Conservation (phyloP, 2,797 vertebrate genomes). For the Buphagus erythrorhynchus region DNA sequence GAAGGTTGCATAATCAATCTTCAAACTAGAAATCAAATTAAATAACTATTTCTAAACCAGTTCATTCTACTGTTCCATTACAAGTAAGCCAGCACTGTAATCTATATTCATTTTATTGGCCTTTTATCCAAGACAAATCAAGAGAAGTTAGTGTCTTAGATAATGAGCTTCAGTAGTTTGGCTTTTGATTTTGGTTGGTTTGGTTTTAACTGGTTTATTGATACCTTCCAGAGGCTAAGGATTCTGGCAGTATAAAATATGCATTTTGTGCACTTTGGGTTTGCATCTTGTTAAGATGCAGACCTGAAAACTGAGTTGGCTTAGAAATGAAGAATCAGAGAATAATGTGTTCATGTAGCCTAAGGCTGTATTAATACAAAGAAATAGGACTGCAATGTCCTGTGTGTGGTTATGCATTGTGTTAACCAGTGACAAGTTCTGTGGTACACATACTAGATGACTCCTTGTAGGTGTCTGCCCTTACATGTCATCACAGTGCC, state of each 20-base stretch:
- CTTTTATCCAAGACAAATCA: neutral
- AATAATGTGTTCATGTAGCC: neutral
- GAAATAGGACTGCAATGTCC: neutral
- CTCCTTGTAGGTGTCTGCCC: neutral
- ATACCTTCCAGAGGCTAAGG: neutral
- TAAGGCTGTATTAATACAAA: neutral
- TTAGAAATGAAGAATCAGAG: neutral
- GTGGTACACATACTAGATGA: neutral
- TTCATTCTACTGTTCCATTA: neutral
- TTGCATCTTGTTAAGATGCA: neutral
- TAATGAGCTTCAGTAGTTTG: neutral
- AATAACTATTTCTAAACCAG: neutral
- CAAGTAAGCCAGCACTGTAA: neutral
- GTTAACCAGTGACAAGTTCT: neutral
- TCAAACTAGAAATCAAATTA: neutral
- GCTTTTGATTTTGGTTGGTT: neutral
- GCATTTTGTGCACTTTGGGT: neutral
- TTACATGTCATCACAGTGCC: fast-evolving
- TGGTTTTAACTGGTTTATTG: neutral
- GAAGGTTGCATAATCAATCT: neutral
- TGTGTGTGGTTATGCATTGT: neutral
- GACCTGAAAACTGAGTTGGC: neutral
- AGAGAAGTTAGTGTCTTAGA: neutral
- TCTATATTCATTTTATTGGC: neutral
- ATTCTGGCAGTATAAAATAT: neutral